Evolutionary conservation across 2,113 vertebrate genomes (phyloP).

Genomic region (Cryptomyrus ogoouensis): DNA sequence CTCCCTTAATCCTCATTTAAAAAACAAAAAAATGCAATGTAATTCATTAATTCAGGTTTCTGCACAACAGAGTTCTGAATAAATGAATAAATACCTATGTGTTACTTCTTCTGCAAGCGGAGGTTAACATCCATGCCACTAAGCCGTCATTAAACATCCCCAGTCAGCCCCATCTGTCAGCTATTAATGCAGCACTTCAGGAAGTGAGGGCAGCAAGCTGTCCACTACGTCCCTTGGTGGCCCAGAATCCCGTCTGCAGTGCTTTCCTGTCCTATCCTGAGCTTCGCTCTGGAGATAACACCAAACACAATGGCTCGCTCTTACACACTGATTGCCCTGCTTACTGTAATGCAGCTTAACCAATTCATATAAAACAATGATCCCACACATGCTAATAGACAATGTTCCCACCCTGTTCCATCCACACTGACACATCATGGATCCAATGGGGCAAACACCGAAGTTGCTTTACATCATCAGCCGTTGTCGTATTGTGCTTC

Average conservation of each 20-base stretch:
- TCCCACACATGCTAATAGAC: not conserved
- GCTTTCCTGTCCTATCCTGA: not conserved
- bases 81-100: slow-evolving; percentile 56
- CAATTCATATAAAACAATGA: not conserved
- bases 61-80: slow-evolving; percentile 40
- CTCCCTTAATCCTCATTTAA: slow-evolving; percentile 24
- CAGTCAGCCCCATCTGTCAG: slow-evolving; percentile 64
- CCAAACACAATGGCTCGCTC: not conserved
- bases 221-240: slow-evolving; percentile 30
- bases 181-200: slow-evolving; percentile 47
- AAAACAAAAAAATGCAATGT: slow-evolving; percentile 20
- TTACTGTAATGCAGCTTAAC: not conserved
- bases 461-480: not conserved
- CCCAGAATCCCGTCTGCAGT: slow-evolving; percentile 14
- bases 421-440: not conserved
- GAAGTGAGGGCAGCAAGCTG: slow-evolving; percentile 37
- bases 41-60: slow-evolving; percentile 50
- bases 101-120: slow-evolving; percentile 55
- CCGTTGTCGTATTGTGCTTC: not conserved
- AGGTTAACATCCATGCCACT: slow-evolving; percentile 53
- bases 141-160: slow-evolving; percentile 62
- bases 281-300: not conserved
- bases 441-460: not conserved
- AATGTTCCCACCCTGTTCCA: not conserved
- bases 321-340: slow-evolving; percentile 17